These are phyloP conservation scores for Drosophila anomelani DNA, from an alignment of 2,888 invertebrate species.

Conservation along the genomic window DNA sequence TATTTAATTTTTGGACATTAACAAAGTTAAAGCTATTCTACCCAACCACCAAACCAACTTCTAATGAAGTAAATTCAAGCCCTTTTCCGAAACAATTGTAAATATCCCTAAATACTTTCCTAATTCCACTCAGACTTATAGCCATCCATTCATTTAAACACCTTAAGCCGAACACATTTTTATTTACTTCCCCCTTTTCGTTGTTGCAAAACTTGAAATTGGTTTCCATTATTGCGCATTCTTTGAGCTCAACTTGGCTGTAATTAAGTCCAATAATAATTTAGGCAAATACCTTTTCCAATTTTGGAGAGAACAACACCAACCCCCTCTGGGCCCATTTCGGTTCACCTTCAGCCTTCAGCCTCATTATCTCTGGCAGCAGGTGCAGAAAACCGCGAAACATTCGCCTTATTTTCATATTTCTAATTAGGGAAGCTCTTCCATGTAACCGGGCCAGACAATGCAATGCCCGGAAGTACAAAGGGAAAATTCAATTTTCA, in stretches of 20 bases:
- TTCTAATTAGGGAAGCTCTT: conserved; percentile 62
- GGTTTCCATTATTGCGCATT: conserved; percentile 58
- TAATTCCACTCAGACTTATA: conserved; percentile 29
- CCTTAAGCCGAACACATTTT: conserved; percentile 24
- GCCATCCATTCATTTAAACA: conserved; percentile 8
- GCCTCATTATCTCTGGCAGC: conserved; percentile 72
- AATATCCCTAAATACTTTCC: conserved; percentile 7
- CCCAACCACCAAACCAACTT: neutral
- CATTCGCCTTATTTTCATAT: conserved; percentile 69
- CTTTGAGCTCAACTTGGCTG: conserved; percentile 47
- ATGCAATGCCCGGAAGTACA: conserved; percentile 59
- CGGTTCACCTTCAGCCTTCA: conserved; percentile 54
- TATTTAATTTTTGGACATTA: neutral
- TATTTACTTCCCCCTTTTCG: conserved; percentile 4
- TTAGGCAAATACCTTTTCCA: conserved; percentile 74
- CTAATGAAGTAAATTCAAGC: neutral
- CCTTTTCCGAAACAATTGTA: neutral
- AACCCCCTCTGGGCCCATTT: conserved; percentile 7
- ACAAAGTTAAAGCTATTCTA: neutral
- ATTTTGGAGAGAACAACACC: conserved; percentile 52
- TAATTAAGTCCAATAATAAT: conserved; percentile 80
- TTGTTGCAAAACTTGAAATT: conserved; percentile 45
- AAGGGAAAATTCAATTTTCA: conserved; percentile 73
- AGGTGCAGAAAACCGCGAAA: conserved; percentile 74
- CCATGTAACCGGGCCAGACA: conserved; percentile 30